phyloP scores from a whole-genome alignment of 2,113 vertebrate species.

The Psilopsiagon aurifrons region DNA sequence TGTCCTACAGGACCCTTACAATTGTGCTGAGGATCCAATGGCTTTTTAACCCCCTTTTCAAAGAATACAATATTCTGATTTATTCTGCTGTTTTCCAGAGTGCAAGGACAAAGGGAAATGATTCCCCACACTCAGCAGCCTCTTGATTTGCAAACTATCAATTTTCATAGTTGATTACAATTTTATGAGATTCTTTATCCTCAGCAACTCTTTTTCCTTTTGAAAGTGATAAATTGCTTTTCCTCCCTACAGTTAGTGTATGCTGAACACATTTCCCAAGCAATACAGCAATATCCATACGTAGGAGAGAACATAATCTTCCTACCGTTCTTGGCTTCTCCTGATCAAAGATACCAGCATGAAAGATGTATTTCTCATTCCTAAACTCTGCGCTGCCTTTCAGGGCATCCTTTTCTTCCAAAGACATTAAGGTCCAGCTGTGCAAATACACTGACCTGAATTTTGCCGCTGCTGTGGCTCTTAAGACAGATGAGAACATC shows the following conservation, averaged over 20 bases:
- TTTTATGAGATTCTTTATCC: conserved; percentile 60
- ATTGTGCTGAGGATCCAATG: not conserved
- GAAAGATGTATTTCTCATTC: not conserved
- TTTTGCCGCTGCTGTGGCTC: not conserved
- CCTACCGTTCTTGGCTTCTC: not conserved
- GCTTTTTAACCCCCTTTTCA: conserved; percentile 21
- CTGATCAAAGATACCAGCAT: not conserved
- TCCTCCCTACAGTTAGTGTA: not conserved
- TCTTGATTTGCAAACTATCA: conserved; percentile 61
- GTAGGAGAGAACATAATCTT: conserved; percentile 4
- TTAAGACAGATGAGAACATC: not conserved
- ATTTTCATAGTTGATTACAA: conserved; percentile 62
- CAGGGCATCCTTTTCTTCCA: not conserved
- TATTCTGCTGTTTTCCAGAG: conserved; percentile 50
- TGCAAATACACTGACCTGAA: not conserved
- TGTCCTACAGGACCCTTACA: not conserved
- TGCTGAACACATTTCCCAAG: not conserved
- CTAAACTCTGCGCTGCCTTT: not conserved
- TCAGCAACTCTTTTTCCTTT: conserved; percentile 32
- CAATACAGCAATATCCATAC: conserved; percentile 12
- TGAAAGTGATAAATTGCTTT: conserved; percentile 48
- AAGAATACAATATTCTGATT: conserved; percentile 48
- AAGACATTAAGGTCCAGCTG: not conserved
- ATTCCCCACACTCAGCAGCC: conserved; percentile 38
- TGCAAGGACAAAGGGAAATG: conserved; percentile 43